Base-by-base conservation (phyloP, 2,797 vertebrate genomes). In the Macroramphosus scolopax region DNA sequence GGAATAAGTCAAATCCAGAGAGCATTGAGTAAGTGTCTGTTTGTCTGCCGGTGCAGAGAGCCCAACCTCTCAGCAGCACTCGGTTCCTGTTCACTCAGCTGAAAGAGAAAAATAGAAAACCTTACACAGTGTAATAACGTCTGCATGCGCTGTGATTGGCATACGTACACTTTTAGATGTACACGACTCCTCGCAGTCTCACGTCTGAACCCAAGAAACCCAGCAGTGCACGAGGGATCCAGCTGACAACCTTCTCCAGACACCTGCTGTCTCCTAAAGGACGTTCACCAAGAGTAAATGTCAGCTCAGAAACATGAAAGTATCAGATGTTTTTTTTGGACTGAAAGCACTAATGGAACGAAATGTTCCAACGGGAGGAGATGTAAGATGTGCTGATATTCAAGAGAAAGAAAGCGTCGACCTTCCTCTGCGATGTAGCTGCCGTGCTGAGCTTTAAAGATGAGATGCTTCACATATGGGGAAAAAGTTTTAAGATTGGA, bases 321-420 rank as follows among this genome's bases (percentile, higher is more conserved):
- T 33, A 1, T 49, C 29, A 29, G 11, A 36, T 14, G 3, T 31
- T 66, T 58, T 69, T 50, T 53, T n/a, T n/a, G n/a, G 46, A 63
- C 45, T 67, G 51, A 57, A 49, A 46, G 37, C 35, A 36, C 17
- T 47, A 36, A 77, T 62, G 31, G 51, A 66, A 25, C 12, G 16
- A 53, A 75, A 55, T 22, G 37, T 15, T 52, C 33, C 5, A 24
- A 52, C n/a, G 41, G 44, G 7, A 29, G 35, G 40, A 58, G 60
- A 61, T 42, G 32, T 32, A 36, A 29, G 33, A 43, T 32, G 24
- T n/a, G 3, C 16, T 48, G 6, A 38, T 40, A 17, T 25, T 37
- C 12, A 57, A 24, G 25, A 10, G n/a, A 8, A 12, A 25, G n/a
- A 8, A 12, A 33, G 42, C 12, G 40, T 26, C 4, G 22, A 5